Evolutionary conservation across 2,113 vertebrate genomes (phyloP).

Genomic region (Laticauda colubrina): DNA sequence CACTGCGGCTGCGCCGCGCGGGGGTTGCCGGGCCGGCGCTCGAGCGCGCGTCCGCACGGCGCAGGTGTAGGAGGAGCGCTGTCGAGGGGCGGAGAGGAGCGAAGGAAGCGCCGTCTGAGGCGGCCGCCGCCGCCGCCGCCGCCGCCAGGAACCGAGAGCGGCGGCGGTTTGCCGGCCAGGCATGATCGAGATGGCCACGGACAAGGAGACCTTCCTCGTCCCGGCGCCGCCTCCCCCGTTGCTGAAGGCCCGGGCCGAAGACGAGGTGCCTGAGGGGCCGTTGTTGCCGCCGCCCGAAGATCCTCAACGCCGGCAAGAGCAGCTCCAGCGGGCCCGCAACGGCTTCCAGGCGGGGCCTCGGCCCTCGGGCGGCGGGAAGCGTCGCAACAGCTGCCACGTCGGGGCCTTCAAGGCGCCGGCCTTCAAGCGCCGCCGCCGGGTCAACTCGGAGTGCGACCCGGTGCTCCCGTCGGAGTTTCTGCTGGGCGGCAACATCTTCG

Average conservation of each 20-base stretch:
- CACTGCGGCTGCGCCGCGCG: neutral
- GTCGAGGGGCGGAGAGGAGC: neutral
- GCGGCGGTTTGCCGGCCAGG: conserved; percentile 39
- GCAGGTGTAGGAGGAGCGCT: neutral
- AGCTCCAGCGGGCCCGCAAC: conserved; percentile 66
- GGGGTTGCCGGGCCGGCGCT: neutral
- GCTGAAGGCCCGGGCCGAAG: neutral
- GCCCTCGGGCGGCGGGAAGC: conserved; percentile 57
- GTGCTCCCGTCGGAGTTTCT: conserved; percentile 84
- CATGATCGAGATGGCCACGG: conserved; percentile 69
- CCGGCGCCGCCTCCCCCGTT: conserved; percentile 24
- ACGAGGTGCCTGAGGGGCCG: too few species aligned
- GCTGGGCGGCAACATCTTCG: conserved; percentile 90
- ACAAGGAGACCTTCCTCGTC: conserved; percentile 55
- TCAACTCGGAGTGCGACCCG: conserved; percentile 82
- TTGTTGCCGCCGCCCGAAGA: conserved; percentile 1
- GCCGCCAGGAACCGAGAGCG: too few species aligned
- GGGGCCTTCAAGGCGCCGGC: conserved; percentile 76
- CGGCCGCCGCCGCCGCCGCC: neutral
- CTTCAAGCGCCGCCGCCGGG: conserved; percentile 78
- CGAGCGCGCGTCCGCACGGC: neutral
- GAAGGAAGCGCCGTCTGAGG: neutral
- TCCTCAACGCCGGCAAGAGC: conserved; percentile 33
- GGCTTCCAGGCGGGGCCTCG: conserved; percentile 68
- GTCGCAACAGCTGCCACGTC: conserved; percentile 78